Conservation (phyloP, 2,797 vertebrate genomes). For the Chelon auratus region DNA sequence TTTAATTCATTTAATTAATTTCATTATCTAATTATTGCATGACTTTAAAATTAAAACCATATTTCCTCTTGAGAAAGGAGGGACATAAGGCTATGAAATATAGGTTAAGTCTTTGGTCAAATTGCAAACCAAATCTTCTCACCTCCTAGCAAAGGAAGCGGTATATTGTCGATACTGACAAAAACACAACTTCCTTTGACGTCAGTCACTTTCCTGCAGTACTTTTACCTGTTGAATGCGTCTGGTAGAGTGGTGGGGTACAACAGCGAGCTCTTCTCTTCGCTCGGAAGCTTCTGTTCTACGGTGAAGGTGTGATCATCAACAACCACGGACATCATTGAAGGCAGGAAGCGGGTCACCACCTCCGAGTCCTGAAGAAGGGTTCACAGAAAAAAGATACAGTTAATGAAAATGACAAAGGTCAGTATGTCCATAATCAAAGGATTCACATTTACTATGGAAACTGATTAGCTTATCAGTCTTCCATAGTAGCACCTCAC, state of each 20-base stretch:
- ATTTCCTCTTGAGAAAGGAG: too few species aligned
- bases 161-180: not conserved
- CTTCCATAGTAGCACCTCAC: too few species aligned
- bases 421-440: too few species aligned
- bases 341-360: slow-evolving; percentile 94
- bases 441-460: too few species aligned
- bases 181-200: not conserved
- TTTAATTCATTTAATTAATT: too few species aligned
- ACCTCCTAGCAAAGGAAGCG: too few species aligned
- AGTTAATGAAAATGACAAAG: not conserved
- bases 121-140: too few species aligned
- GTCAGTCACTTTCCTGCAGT: not conserved
- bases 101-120: too few species aligned
- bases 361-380: slow-evolving; percentile 90
- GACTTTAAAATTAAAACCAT: too few species aligned
- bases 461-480: too few species aligned
- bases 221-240: slow-evolving; percentile 89
- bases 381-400: not conserved
- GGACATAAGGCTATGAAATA: too few species aligned
- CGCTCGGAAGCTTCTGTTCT: slow-evolving; percentile 93
- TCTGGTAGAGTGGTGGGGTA: slow-evolving; percentile 92
- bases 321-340: slow-evolving; percentile 96
- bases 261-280: slow-evolving; percentile 88
- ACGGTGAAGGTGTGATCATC: slow-evolving; percentile 94
- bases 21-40: too few species aligned